Percentiles rank a stretch among this genome's conserved stretches.
These are phyloP conservation scores for Listrodromus nycthemerus DNA, from an alignment of 2,888 invertebrate genomes.

Conservation along the genomic window DNA sequence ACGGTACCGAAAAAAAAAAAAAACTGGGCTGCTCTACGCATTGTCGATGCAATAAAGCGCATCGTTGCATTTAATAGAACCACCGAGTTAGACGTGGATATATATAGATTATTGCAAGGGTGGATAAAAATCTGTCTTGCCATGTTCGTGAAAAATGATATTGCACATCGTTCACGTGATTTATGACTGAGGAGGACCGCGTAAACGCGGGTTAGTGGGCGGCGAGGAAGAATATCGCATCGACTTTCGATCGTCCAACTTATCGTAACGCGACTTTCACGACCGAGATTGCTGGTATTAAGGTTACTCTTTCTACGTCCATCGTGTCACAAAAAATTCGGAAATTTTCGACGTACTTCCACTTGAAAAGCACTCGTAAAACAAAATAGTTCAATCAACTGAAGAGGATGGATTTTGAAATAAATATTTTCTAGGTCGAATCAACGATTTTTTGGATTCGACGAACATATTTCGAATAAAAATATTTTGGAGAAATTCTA, in stretches of 20 bases:
- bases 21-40: neutral
- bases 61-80: conserved; percentile 14
- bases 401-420: too few species aligned
- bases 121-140: conserved; percentile 1
- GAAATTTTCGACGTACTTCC: neutral
- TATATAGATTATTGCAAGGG: neutral
- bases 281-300: conserved; percentile 8
- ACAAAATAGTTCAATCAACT: too few species aligned
- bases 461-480: too few species aligned
- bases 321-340: too few species aligned
- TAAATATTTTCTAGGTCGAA: too few species aligned
- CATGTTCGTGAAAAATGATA: conserved; percentile 45
- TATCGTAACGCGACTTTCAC: conserved; percentile 15
- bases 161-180: conserved; percentile 56
- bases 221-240: conserved; percentile 37
- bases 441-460: too few species aligned
- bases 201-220: conserved; percentile 11
- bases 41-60: neutral
- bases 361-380: neutral
- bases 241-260: conserved; percentile 30
- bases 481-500: too few species aligned
- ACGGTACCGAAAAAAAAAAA: neutral
- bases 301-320: neutral
- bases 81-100: neutral
- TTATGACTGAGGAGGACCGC: conserved; percentile 26